Percentiles rank a stretch among this genome's conserved stretches.
phyloP scores from a whole-genome alignment of 2,888 invertebrate genomes.

The Chorisops tibialis region DNA sequence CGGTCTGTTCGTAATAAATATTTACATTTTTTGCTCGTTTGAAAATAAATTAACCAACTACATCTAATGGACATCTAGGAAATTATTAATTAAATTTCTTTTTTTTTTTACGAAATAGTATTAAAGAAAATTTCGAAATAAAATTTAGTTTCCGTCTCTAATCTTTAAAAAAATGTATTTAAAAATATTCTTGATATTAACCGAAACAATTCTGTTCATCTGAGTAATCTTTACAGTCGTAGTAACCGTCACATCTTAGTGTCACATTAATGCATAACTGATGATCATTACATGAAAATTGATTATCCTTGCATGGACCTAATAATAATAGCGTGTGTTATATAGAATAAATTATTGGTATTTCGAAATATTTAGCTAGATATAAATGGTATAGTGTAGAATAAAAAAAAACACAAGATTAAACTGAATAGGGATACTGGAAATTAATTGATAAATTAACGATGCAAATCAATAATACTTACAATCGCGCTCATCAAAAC shows the following conservation, averaged over 20 bases:
- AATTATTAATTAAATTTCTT: too few relatives aligned
- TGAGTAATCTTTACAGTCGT: conserved; percentile 87
- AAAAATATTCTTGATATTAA: conserved; percentile 44
- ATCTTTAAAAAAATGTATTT: not conserved
- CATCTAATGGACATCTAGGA: too few relatives aligned
- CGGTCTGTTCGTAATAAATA: too few relatives aligned
- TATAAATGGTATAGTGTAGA: not conserved
- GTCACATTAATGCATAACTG: conserved; percentile 72
- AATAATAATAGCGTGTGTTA: conserved; percentile 17
- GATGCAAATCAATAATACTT: conserved; percentile 39
- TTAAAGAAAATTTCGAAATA: too few relatives aligned
- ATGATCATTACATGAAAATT: conserved; percentile 71
- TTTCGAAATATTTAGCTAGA: not conserved
- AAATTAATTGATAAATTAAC: not conserved
- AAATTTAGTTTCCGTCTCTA: too few relatives aligned
- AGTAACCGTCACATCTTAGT: conserved; percentile 82
- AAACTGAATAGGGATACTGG: not conserved
- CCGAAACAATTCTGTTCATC: conserved; percentile 83
- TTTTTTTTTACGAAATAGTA: too few relatives aligned
- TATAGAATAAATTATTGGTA: not conserved
- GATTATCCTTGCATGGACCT: conserved; percentile 59
- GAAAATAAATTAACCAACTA: too few relatives aligned
- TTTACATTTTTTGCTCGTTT: too few relatives aligned
- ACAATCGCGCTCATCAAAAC: conserved; percentile 61
- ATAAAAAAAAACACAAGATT: not conserved